Evolutionary conservation across 2,113 vertebrate species (phyloP).

Genomic region (Antigone vipio): DNA sequence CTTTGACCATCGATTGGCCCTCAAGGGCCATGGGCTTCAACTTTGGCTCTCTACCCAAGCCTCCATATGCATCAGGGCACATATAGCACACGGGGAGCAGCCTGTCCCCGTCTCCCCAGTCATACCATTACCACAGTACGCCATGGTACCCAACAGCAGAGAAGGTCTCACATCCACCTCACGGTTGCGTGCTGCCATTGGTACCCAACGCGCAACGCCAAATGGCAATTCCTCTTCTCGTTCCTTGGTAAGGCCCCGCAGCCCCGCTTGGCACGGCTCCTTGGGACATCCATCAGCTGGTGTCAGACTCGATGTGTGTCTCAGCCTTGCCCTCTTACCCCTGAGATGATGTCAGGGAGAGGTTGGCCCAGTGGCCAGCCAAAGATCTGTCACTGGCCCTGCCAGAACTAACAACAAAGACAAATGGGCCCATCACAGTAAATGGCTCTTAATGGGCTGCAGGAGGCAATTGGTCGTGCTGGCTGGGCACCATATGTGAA

Average conservation of each 20-base stretch:
- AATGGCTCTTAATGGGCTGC: slow-evolving; percentile 93
- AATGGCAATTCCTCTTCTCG: not conserved
- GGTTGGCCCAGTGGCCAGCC: slow-evolving; percentile 78
- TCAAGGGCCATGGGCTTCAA: not conserved
- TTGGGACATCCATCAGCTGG: slow-evolving; percentile 74
- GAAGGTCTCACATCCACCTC: not conserved
- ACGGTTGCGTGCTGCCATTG: rapidly evolving
- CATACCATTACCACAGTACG: rapidly evolving
- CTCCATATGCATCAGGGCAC: not conserved
- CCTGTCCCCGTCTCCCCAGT: rapidly evolving
- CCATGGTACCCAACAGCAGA: not conserved
- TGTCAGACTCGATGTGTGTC: slow-evolving; percentile 71
- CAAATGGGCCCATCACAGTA: slow-evolving; percentile 94
- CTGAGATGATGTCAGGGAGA: slow-evolving; percentile 74
- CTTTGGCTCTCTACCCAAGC: not conserved
- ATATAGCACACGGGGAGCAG: not conserved
- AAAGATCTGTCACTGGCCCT: slow-evolving; percentile 84
- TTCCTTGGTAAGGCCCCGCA: not conserved
- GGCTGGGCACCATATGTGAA: slow-evolving; percentile 88
- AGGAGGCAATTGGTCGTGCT: slow-evolving; percentile 75
- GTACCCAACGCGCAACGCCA: not conserved
- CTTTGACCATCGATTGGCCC: not conserved
- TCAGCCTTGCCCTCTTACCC: slow-evolving; percentile 77
- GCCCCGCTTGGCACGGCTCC: slow-evolving; percentile 79
- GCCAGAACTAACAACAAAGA: slow-evolving; percentile 86